Percentiles rank a stretch among this genome's conserved stretches.
These are phyloP conservation scores for Cyprinus carpio DNA, from an alignment of 2,113 vertebrate genomes.

Conservation along the genomic window DNA sequence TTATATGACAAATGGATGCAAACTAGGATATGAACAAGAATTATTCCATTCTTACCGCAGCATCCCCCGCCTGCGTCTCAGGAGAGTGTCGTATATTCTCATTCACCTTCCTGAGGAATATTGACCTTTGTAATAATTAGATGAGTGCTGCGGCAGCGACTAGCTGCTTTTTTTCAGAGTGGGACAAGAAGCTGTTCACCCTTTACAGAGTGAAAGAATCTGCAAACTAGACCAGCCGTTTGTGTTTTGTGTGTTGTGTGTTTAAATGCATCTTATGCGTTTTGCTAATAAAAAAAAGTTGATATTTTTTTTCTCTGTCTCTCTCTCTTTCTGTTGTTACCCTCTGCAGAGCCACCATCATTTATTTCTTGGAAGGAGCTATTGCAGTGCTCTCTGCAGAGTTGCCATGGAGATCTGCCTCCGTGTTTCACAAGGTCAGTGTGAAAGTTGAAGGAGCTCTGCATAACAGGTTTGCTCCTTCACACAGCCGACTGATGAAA, in stretches of 20 bases:
- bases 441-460: slow-evolving; percentile 63
- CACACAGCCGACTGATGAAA: slow-evolving; percentile 16
- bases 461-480: slow-evolving; percentile 49
- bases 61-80: slow-evolving; percentile 20
- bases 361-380: slow-evolving; percentile 60
- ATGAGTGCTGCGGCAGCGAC: slow-evolving; percentile 57
- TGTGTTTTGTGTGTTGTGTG: slow-evolving; percentile 5
- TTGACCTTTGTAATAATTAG: slow-evolving; percentile 64
- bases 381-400: slow-evolving; percentile 63
- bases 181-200: slow-evolving; percentile 33
- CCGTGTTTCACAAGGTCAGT: slow-evolving; percentile 63
- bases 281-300: slow-evolving; percentile 50
- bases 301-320: slow-evolving; percentile 28
- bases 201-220: slow-evolving; percentile 17
- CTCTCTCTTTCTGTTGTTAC: slow-evolving; percentile 16
- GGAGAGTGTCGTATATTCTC: slow-evolving; percentile 44
- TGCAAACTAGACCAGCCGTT: slow-evolving; percentile 33
- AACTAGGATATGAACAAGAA: not conserved
- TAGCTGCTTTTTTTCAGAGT: slow-evolving; percentile 48
- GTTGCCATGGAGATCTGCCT: slow-evolving; percentile 65
- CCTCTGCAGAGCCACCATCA: slow-evolving; percentile 55
- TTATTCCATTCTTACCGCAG: slow-evolving; percentile 31
- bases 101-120: slow-evolving; percentile 53
- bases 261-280: slow-evolving; percentile 38
- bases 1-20: not conserved